These are phyloP conservation scores for Epizoanthus stellaris DNA, from an alignment of 92 coral and sea anemone species.

Conservation along the genomic window DNA sequence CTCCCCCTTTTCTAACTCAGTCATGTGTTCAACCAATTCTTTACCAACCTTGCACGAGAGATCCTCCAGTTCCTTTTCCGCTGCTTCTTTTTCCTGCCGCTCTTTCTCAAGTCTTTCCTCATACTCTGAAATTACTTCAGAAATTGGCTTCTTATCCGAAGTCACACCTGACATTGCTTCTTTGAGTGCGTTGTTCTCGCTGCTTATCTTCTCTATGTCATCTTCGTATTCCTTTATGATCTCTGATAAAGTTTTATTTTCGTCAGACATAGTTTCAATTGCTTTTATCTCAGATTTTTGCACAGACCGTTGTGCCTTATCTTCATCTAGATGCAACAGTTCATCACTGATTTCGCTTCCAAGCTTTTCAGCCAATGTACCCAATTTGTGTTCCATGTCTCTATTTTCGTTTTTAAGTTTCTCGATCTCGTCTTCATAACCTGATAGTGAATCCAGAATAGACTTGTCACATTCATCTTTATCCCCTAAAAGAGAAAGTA, in stretches of 20 bases:
- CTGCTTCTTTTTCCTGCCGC: not conserved
- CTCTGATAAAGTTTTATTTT: constrained; percentile 44
- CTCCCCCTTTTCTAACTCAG: constrained; percentile 20
- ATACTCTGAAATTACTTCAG: not conserved
- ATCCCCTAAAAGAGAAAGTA: too few relatives aligned
- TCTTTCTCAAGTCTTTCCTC: constrained; percentile 9
- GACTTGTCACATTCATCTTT: too few relatives aligned
- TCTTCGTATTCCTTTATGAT: constrained; percentile 25
- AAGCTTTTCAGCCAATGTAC: constrained; percentile 3
- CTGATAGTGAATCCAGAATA: constrained; percentile 1
- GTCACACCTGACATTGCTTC: too few relatives aligned
- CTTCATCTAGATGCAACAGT: constrained; percentile 1
- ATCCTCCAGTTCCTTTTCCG: constrained; percentile 12
- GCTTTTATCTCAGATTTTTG: too few relatives aligned
- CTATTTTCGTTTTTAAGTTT: constrained; percentile 10
- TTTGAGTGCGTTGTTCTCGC: constrained; percentile 37
- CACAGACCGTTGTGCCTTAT: too few relatives aligned
- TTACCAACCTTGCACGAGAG: constrained; percentile 28
- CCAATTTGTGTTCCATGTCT: not conserved
- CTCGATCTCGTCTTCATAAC: constrained; percentile 47
- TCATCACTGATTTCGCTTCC: constrained; percentile 30
- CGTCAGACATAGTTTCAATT: not conserved
- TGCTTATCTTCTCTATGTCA: constrained; percentile 43
- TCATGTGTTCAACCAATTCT: constrained; percentile 30
- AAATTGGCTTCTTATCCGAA: too few relatives aligned